phyloP scores from a whole-genome alignment of 2,888 invertebrate genomes.

The Leucophenga maculata region DNA sequence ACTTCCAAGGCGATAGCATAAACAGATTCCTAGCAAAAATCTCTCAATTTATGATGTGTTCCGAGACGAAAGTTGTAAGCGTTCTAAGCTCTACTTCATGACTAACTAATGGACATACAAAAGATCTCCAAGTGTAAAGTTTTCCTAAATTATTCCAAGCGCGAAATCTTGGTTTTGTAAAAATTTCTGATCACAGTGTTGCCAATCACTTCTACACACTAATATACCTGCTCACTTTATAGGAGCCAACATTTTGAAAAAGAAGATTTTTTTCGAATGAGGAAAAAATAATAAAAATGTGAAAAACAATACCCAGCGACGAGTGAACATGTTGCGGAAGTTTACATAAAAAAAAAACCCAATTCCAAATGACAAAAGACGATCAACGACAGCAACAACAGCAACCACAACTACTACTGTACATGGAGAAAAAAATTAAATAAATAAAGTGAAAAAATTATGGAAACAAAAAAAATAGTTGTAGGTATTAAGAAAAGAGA shows the following conservation, averaged over 20 bases:
- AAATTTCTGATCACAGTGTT: too few relatives aligned
- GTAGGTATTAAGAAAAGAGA: not conserved
- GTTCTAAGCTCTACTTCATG: too few relatives aligned
- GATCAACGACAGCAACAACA: not conserved
- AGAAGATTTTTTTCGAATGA: not conserved
- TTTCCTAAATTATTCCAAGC: too few relatives aligned
- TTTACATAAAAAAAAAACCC: constrained; percentile 18
- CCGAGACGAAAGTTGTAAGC: too few relatives aligned
- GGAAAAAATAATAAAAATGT: not conserved
- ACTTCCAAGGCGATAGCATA: too few relatives aligned
- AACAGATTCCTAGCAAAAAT: too few relatives aligned
- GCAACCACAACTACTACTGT: not conserved
- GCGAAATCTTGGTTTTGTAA: too few relatives aligned
- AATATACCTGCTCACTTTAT: too few relatives aligned
- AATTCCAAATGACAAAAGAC: not conserved
- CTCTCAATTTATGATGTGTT: too few relatives aligned
- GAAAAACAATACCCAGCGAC: constrained; percentile 2
- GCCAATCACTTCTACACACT: too few relatives aligned
- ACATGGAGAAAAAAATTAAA: constrained; percentile 10
- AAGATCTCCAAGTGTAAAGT: too few relatives aligned
- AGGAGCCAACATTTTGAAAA: not conserved
- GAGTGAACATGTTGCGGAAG: constrained; percentile 11
- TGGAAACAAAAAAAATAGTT: constrained; percentile 1
- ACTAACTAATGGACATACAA: too few relatives aligned
- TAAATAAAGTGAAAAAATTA: not conserved